Percentiles rank a stretch among this genome's conserved stretches.
Conservation (phyloP, 2,888 invertebrate genomes). For the Phania funesta region DNA sequence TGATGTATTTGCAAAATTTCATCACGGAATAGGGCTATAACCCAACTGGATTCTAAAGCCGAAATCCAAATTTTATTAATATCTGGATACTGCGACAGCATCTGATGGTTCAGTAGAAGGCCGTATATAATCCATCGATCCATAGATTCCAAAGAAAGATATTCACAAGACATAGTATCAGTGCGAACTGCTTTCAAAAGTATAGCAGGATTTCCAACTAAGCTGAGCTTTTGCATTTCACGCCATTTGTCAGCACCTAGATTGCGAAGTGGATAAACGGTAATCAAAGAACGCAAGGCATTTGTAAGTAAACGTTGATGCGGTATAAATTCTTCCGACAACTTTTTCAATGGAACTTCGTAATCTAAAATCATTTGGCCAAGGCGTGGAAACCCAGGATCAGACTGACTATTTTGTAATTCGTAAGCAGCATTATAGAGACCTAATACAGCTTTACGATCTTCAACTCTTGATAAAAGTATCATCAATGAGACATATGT, state of each 20-base stretch:
- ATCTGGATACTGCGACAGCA: constrained; percentile 89
- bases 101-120: constrained; percentile 93
- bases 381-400: constrained; percentile 95
- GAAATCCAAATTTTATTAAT: constrained; percentile 94
- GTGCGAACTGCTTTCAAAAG: constrained; percentile 96
- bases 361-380: constrained; percentile 99
- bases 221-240: constrained; percentile 94
- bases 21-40: constrained; percentile 96
- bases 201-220: constrained; percentile 96
- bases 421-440: constrained; percentile 99
- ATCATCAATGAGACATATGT: constrained; percentile 98
- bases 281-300: constrained; percentile 92
- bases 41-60: constrained; percentile 96
- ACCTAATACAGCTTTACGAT: constrained; percentile 97
- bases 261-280: constrained; percentile 94
- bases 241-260: constrained; percentile 96
- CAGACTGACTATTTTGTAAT: constrained; percentile 93
- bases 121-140: constrained; percentile 99
- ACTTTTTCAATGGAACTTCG: constrained; percentile 95
- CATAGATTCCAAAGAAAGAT: constrained; percentile 95
- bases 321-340: constrained; percentile 97
- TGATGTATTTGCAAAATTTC: constrained; percentile 98
- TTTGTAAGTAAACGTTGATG: constrained; percentile 92
- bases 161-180: constrained; percentile 98
- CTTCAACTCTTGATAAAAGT: constrained; percentile 97